Percentiles rank a stretch among this genome's conserved stretches.
These are phyloP conservation scores for Sturnus vulgaris DNA, from an alignment of 2,113 vertebrate species.

Conservation along the genomic window DNA sequence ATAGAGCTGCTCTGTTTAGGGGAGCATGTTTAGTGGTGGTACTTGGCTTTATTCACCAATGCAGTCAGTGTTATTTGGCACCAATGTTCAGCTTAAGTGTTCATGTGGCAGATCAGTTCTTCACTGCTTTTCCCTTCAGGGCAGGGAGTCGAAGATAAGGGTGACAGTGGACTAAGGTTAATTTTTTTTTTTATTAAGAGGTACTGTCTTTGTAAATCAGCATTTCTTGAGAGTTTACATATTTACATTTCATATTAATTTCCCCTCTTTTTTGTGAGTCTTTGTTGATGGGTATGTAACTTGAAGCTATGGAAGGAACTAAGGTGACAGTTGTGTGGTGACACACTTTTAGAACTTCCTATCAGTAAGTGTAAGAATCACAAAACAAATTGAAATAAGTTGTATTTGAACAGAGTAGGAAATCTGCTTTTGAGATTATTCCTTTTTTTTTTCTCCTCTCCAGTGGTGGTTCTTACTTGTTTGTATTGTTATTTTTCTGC, in stretches of 20 bases:
- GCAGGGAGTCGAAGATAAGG: not conserved
- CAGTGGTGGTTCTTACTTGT: not conserved
- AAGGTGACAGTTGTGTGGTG: not conserved
- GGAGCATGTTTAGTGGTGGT: not conserved
- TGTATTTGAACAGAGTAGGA: not conserved
- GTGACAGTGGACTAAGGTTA: not conserved
- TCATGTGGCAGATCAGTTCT: not conserved
- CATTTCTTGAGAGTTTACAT: not conserved
- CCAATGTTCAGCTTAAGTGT: not conserved
- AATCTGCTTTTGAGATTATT: not conserved
- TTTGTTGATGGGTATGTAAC: not conserved
- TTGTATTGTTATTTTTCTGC: not conserved
- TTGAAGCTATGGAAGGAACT: not conserved
- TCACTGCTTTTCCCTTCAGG: not conserved
- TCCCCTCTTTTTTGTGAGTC: not conserved
- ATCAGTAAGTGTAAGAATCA: not conserved
- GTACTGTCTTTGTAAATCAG: not conserved
- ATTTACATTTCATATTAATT: not conserved
- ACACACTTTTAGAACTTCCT: accelerated
- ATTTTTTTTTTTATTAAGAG: not conserved
- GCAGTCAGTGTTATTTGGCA: not conserved
- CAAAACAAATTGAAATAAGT: not conserved
- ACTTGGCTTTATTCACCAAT: not conserved
- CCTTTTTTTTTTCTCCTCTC: no score
- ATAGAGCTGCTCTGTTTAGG: not conserved